phyloP scores from a whole-genome alignment of 2,113 vertebrate species.

The Crotalus tigris region DNA sequence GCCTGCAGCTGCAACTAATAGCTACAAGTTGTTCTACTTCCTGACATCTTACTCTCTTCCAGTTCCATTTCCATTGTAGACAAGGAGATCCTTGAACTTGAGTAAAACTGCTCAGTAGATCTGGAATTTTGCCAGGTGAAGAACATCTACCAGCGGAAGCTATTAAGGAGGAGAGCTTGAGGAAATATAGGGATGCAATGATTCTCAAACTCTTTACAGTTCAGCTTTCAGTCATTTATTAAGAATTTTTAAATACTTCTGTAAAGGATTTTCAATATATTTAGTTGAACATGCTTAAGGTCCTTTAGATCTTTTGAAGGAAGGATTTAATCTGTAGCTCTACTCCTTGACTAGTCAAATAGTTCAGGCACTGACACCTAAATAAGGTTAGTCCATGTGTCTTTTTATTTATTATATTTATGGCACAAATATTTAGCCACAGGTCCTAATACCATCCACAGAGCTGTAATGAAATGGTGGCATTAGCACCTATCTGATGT shows the following conservation, averaged over 20 bases:
- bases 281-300: background rate
- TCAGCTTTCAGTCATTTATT: background rate
- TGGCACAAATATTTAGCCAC: background rate
- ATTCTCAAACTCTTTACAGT: background rate
- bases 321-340: background rate
- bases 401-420: background rate
- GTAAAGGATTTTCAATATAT: background rate
- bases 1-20: too few species aligned
- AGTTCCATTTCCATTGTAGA: background rate
- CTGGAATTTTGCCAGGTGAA: background rate
- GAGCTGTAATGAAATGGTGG: background rate
- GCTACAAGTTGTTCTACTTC: too few species aligned
- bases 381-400: background rate
- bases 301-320: background rate
- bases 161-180: background rate
- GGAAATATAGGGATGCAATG: background rate
- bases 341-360: background rate
- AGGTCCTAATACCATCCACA: background rate
- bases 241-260: background rate
- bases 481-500: background rate
- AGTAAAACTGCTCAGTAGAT: background rate
- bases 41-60: too few species aligned
- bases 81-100: background rate
- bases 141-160: background rate
- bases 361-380: background rate